Evolutionary conservation across 2,888 invertebrate genomes (phyloP), one percentile per base, ranked within the genome.

Genomic region (Morpho helenor): DNA sequence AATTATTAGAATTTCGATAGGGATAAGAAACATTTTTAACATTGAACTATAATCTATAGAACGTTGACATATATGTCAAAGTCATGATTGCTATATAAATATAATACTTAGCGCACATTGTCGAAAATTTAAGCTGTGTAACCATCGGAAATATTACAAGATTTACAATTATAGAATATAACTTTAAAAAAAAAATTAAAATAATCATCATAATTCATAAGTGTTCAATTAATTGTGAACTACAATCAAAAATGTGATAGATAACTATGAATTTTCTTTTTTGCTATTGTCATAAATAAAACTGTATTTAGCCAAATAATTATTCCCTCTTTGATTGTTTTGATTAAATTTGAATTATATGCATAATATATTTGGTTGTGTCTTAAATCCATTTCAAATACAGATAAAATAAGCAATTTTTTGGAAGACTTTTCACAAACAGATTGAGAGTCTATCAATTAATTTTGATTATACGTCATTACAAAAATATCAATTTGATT

Each of bases 11-110:
- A 45, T 45, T 45, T 52, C 10, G 10, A 31, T 52, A 52, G 52
- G 43, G 44, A 7, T 39, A 45, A 39, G 16, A 39, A 52, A 39
- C 10, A 45, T 31, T 23, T 51, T 45, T 39, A 52, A 39, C 31
- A 39, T n/a, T 16, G 44, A 9, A 52, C 31, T 45, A 43, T 51
- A 43, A 39, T 45, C 31, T 10, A 45, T 39, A 45, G 8, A 52
- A 39, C 9, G 3, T 44, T 45, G 23, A 39, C 52, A 52, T 44
- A 41, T 39, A 45, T 52, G 45, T 52, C 52, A 31, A 52, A 44
- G 44, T 31, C 44, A 45, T 39, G 39, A 52, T 45, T 31, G 51
- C 51, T 52, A 22, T 51, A 52, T 44, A 44, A 16, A 51, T 51
- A 7, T n/a, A 23, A 51, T 43, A 44, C 9, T 52, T 52, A 52